phyloP scores from a whole-genome alignment of 2,888 invertebrate species.

The Cynaeus angustus region DNA sequence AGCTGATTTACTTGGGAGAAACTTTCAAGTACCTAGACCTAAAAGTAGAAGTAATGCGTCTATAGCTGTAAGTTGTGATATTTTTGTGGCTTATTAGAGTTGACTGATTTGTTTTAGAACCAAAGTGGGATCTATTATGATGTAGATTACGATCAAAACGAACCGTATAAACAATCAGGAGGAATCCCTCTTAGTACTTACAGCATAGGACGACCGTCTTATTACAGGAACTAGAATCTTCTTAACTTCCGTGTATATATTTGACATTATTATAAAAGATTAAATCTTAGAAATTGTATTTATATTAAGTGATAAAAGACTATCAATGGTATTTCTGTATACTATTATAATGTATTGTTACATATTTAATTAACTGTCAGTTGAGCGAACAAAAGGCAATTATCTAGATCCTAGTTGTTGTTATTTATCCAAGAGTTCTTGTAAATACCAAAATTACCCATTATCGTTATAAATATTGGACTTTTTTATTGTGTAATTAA shows the following conservation, averaged over 20 bases:
- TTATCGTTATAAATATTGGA: conserved; percentile 17
- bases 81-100: not conserved
- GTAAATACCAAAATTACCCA: conserved; percentile 32
- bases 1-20: conserved; percentile 82
- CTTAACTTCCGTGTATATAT: conserved; percentile 24
- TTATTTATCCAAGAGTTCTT: conserved; percentile 27
- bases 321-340: conserved; percentile 15
- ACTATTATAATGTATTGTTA: conserved; percentile 12
- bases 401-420: conserved; percentile 12
- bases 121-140: conserved; percentile 94
- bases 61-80: conserved; percentile 73
- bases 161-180: conserved; percentile 75
- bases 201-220: conserved; percentile 83
- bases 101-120: conserved; percentile 74
- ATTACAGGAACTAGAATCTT: conserved; percentile 73
- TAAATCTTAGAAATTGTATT: conserved; percentile 8
- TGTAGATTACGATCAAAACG: conserved; percentile 86
- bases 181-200: conserved; percentile 89
- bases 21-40: conserved; percentile 86
- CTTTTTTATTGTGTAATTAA: conserved; percentile 42
- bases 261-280: not conserved
- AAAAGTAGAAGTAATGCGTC: conserved; percentile 84
- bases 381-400: conserved; percentile 41
- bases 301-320: conserved; percentile 24
- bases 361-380: conserved; percentile 19